These are phyloP conservation scores for Echinometra lucunter DNA, from an alignment of 53 echinoderm and acorn worm genomes.

Conservation along the genomic window DNA sequence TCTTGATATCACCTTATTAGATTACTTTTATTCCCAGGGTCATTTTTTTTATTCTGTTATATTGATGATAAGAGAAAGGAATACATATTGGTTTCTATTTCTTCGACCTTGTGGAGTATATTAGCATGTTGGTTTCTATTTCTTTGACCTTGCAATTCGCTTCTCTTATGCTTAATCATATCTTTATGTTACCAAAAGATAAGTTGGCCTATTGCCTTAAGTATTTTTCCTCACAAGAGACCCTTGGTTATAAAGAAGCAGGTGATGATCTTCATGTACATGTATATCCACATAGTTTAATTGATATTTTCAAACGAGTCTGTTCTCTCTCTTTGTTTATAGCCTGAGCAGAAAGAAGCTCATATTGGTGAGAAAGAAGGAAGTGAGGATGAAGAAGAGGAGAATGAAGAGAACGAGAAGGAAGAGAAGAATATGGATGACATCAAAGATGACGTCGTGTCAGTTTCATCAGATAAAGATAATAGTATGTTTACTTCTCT, in stretches of 20 bases:
- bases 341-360: slow-evolving; percentile 78
- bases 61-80: too few relatives aligned
- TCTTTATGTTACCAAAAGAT: background rate
- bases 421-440: slow-evolving; percentile 79
- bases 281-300: too few relatives aligned
- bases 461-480: slow-evolving; percentile 84
- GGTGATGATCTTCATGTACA: too few relatives aligned
- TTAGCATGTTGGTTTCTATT: background rate
- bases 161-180: background rate
- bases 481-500: background rate
- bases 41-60: background rate
- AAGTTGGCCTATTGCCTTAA: background rate
- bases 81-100: too few relatives aligned
- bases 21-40: background rate
- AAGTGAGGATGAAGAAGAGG: slow-evolving; percentile 66
- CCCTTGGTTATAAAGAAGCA: too few relatives aligned
- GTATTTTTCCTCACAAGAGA: background rate
- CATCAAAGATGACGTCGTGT: slow-evolving; percentile 79
- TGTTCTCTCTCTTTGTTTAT: background rate
- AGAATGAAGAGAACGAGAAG: slow-evolving; percentile 79
- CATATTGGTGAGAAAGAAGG: slow-evolving; percentile 64
- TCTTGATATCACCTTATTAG: background rate
- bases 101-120: background rate
- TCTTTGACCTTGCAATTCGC: background rate
- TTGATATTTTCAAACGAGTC: background rate